Evolutionary conservation across 1,140 invertebrate species (phyloP).

Genomic region (Listronotus bonariensis): DNA sequence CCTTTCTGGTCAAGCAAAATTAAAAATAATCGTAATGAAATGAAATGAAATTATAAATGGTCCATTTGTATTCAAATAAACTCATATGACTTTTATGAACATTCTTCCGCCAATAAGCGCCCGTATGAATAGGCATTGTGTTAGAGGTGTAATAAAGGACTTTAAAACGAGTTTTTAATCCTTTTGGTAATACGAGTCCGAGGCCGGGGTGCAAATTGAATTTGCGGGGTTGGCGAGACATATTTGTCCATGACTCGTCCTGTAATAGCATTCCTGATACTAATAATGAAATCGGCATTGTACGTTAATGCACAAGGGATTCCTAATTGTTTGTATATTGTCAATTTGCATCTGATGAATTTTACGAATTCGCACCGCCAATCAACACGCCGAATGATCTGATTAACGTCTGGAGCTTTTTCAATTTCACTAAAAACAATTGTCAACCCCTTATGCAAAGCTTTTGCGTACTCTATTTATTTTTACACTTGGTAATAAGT

Average conservation of each 20-base stretch:
- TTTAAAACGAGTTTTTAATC: slow-evolving; percentile 47
- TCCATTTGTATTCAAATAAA: slow-evolving; percentile 42
- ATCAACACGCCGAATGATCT: slow-evolving; percentile 28
- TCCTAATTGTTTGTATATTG: slow-evolving; percentile 56
- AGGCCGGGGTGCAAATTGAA: slow-evolving; percentile 47
- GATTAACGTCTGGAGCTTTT: slow-evolving; percentile 22
- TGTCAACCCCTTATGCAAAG: background rate
- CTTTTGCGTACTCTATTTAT: background rate
- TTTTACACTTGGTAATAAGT: background rate
- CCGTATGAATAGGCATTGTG: slow-evolving; percentile 44
- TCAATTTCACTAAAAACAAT: slow-evolving; percentile 5
- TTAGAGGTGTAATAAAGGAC: slow-evolving; percentile 49
- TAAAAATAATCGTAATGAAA: slow-evolving; percentile 26
- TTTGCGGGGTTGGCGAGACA: slow-evolving; percentile 47
- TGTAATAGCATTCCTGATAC: slow-evolving; percentile 54
- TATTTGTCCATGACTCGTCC: slow-evolving; percentile 48
- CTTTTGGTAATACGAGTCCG: slow-evolving; percentile 44
- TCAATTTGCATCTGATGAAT: slow-evolving; percentile 55
- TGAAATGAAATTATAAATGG: slow-evolving; percentile 29
- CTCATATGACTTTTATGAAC: slow-evolving; percentile 40
- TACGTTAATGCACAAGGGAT: slow-evolving; percentile 48
- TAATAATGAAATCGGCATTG: slow-evolving; percentile 55
- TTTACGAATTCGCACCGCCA: slow-evolving; percentile 41
- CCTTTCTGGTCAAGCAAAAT: slow-evolving; percentile 2
- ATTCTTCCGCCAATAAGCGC: slow-evolving; percentile 37